These are phyloP conservation scores for Etheostoma cragini DNA, from an alignment of 2,113 vertebrate genomes.

Conservation along the genomic window DNA sequence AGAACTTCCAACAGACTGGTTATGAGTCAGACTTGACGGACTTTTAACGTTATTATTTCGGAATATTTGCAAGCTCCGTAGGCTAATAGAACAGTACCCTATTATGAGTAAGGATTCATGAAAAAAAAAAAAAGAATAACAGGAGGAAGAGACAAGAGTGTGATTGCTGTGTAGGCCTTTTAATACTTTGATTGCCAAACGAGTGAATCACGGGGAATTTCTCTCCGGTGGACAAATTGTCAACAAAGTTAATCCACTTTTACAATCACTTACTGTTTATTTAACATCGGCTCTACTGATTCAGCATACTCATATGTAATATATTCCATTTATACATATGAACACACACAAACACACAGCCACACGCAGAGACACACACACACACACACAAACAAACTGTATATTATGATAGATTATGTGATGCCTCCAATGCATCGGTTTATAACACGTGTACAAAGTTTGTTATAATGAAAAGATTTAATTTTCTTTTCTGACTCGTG, in stretches of 20 bases:
- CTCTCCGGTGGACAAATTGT: constrained; percentile 71
- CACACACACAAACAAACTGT: constrained; percentile 64
- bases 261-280: constrained; percentile 83
- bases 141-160: constrained; percentile 71
- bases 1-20: constrained; percentile 82
- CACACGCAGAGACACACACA: not conserved
- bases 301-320: constrained; percentile 88
- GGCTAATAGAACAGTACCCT: constrained; percentile 70
- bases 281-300: constrained; percentile 88
- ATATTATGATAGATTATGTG: constrained; percentile 87
- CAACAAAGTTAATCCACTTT: constrained; percentile 77
- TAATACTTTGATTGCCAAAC: constrained; percentile 61
- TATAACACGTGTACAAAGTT: constrained; percentile 90
- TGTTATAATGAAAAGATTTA: constrained; percentile 90
- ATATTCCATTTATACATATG: constrained; percentile 82
- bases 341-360: constrained; percentile 35
- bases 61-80: constrained; percentile 82
- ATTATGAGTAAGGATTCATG: constrained; percentile 83
- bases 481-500: constrained; percentile 92
- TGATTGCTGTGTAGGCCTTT: constrained; percentile 71
- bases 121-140: constrained; percentile 68
- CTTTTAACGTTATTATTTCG: constrained; percentile 67
- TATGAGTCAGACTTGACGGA: constrained; percentile 65
- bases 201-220: constrained; percentile 71
- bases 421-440: constrained; percentile 88